Base-by-base conservation (phyloP, 2,113 vertebrate species). In the Vulpes ferrilata region DNA sequence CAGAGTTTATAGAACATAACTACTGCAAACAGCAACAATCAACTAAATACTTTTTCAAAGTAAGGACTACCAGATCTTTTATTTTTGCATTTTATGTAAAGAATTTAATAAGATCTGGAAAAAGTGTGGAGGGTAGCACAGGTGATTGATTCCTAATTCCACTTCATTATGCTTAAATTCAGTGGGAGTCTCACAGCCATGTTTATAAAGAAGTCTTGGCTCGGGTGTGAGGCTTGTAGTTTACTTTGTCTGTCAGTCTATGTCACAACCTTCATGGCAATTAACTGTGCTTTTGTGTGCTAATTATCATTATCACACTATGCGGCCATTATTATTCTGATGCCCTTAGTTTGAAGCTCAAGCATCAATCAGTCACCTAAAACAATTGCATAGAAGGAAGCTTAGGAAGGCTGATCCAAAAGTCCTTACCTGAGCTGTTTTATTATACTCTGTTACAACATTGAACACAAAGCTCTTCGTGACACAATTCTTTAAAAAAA, bases 341-440 rank as follows among this genome's bases (percentile, higher is more conserved):
- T 78, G 95, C 69, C 93, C 76, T 57, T 69, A 96, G 95, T 25
- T 27, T 90, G 80, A 25, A 85, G 64, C 94, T 82, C 4, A 6
- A 1, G 25, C 88, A 90, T 88, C 76, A 86, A 13, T 74, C 83
- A 55, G 67, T 96, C 96, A 69, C 0, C 35, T 88, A 81, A 80
- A 64, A 13, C 10, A 57, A 90, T 64, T 12, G 88, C 1, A 74
- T 30, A 51, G 92, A 71, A 51, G 79, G 3, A 0, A 16, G 48
- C 1, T 80, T 71, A 65, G 74, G 90, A 96, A 98, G 93, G 93
- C 95, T 80, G 32, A 0, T 16, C 93, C 92, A 60, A 3, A 81
- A 91, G 92, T 73, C 93, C 88, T 84, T 95, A 30, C 32, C 25
- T 48, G 38, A 96, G 96, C 84, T 88, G 93, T 96, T 97, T 78